Evolutionary conservation across 2,797 vertebrate genomes (phyloP), one percentile per base, ranked within the genome.

Genomic region (Botia almorhae): DNA sequence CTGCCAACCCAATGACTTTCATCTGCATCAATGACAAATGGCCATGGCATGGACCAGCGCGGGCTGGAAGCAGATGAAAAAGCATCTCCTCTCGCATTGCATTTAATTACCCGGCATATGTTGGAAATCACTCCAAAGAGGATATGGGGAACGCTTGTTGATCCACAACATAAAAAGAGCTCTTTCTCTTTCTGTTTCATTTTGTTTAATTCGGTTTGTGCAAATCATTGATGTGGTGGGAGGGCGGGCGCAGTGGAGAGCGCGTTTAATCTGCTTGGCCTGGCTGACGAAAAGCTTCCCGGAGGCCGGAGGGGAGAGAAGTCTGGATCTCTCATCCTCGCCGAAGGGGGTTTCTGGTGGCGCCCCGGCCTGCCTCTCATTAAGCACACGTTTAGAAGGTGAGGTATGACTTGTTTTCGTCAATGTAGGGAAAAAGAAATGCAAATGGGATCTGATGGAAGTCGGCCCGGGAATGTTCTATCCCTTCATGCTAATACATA

Each of bases 51-150:
- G 46, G 77, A 78, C 73, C 74, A 60, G 64, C 69, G 23, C 65
- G 12, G 72, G 29, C 63, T 75, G 76, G 75, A 81, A 74, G 46
- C 76, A 81, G 82, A 87, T 86, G 81, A 86, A 86, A 85, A 79
- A 26, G 26, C 51, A 69, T 83, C 78, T 83, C 74, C 73, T 71
- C 77, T 78, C 56, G 53, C 23, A 56, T 56, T 63, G 72, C 76
- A 67, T 82, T 83, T 86, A 84, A 89, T 88, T 86, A 87, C 80
- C 85, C 77, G 78, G 83, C 86, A 87, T 83, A 85, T 86, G 87
- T 85, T 82, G 63, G 79, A 84, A 78, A 78, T 71, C 81, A 76
- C 68, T 83, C 78, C 61, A 63, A 78, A 69, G 82, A 76, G 81
- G 86, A 81, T 84, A 69, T 79, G 64, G 84, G 71, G 33, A 55